Percentiles rank a stretch among this genome's conserved stretches.
These are phyloP conservation scores for Pterostichus madidus DNA, from an alignment of 2,888 invertebrate genomes.

Conservation along the genomic window DNA sequence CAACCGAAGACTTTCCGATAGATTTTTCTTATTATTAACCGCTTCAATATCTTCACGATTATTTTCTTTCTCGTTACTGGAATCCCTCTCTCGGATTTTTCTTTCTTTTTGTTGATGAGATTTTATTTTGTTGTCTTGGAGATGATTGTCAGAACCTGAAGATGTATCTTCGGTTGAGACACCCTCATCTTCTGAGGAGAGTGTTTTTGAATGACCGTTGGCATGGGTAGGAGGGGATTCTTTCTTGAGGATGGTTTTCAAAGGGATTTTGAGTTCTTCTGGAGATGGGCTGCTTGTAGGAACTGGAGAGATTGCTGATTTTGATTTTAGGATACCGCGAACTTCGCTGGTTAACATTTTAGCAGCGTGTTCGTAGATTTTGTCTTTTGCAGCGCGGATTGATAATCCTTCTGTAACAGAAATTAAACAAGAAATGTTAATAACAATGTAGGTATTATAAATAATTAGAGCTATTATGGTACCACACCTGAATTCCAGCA, in stretches of 20 bases:
- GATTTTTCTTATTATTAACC: constrained; percentile 56
- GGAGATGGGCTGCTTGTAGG: constrained; percentile 69
- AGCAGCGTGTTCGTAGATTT: constrained; percentile 79
- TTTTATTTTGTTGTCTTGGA: constrained; percentile 8
- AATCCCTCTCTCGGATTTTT: constrained; percentile 52
- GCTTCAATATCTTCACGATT: constrained; percentile 49
- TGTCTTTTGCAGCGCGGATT: constrained; percentile 74
- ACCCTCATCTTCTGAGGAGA: constrained; percentile 75
- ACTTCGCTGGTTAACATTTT: constrained; percentile 80
- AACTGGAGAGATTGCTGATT: constrained; percentile 77
- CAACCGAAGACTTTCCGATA: constrained; percentile 28
- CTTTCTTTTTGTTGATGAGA: constrained; percentile 3
- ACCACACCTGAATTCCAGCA: too few relatives aligned
- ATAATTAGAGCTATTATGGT: too few relatives aligned
- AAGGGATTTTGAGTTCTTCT: constrained; percentile 58
- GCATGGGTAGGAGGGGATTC: constrained; percentile 35
- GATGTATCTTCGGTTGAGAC: constrained; percentile 76
- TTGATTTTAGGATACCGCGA: constrained; percentile 80
- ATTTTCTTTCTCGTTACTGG: constrained; percentile 60
- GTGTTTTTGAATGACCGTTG: constrained; percentile 70
- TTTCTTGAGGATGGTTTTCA: constrained; percentile 70
- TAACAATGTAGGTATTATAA: constrained; percentile 4
- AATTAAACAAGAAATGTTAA: constrained; percentile 25
- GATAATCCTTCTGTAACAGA: constrained; percentile 69
- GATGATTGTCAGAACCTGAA: constrained; percentile 73